Evolutionary conservation across 1,140 invertebrate species (phyloP).

Genomic region (Sinella curviseta): DNA sequence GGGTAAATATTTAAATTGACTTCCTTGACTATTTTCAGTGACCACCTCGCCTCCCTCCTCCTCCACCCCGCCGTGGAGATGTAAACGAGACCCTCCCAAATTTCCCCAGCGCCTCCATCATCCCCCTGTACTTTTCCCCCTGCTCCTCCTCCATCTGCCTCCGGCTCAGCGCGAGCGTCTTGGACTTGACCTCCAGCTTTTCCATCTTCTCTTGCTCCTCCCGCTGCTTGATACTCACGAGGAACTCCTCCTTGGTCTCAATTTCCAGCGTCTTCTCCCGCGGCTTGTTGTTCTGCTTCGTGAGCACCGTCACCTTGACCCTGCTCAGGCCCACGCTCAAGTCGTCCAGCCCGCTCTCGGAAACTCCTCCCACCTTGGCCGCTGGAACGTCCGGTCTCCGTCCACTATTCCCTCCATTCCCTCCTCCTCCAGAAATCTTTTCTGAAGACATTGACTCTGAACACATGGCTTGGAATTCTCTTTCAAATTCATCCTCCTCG

Average conservation of each 20-base stretch:
- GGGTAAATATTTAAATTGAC: too few relatives aligned
- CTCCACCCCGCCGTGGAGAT: background rate
- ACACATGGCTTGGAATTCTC: background rate
- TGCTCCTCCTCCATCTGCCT: conserved; percentile 94
- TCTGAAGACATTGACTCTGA: background rate
- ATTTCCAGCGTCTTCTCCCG: conserved; percentile 88
- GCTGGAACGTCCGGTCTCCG: background rate
- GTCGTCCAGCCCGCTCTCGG: background rate
- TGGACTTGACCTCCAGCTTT: conserved; percentile 86
- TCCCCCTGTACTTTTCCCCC: conserved; percentile 57
- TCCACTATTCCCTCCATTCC: background rate
- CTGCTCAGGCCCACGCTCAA: conserved; percentile 52
- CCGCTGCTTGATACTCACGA: conserved; percentile 82
- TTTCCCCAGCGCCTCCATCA: background rate
- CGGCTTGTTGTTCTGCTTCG: conserved; percentile 87
- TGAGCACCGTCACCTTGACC: conserved; percentile 88
- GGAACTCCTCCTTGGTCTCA: conserved; percentile 81
- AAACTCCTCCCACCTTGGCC: background rate
- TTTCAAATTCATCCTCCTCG: background rate
- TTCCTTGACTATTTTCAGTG: too few relatives aligned
- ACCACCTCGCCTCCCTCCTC: too few relatives aligned
- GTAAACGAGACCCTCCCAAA: background rate
- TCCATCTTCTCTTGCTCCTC: conserved; percentile 75
- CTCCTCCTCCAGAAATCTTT: background rate
- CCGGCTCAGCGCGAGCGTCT: conserved; percentile 92